Percentiles rank a stretch among this genome's conserved stretches.
These are phyloP conservation scores for Montipora efflorescens DNA, from an alignment of 64 coral and sea anemone genomes.

Conservation along the genomic window DNA sequence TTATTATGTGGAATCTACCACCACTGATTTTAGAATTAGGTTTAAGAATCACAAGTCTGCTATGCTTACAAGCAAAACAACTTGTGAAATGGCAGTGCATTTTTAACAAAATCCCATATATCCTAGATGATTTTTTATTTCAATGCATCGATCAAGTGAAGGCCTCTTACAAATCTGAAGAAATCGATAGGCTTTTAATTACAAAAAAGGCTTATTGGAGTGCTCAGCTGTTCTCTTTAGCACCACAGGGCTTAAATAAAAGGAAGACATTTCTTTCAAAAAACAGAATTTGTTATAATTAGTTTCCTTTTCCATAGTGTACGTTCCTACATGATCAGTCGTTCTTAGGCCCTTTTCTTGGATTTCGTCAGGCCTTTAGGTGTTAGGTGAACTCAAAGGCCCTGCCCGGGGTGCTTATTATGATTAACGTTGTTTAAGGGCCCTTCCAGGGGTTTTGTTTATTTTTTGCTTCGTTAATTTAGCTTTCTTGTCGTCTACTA, in stretches of 20 bases:
- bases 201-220: slow-evolving; percentile 32
- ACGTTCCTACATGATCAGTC: neutral
- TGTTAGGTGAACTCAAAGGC: too few species aligned
- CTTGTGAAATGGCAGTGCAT: too few species aligned
- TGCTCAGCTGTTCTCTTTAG: slow-evolving; percentile 16
- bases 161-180: slow-evolving; percentile 10
- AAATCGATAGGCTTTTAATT: slow-evolving; percentile 16
- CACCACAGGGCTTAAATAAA: neutral
- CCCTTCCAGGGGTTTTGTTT: neutral
- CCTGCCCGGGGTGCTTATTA: too few species aligned
- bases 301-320: neutral
- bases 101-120: too few species aligned
- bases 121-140: neutral
- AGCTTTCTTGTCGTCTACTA: too few species aligned
- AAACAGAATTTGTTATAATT: slow-evolving; percentile 42
- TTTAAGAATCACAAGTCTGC: too few species aligned
- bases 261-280: neutral
- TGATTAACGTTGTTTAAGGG: too few species aligned
- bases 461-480: too few species aligned
- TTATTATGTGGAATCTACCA: too few species aligned
- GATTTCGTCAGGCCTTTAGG: too few species aligned
- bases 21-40: too few species aligned
- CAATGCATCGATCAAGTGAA: neutral
- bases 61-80: too few species aligned
- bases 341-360: neutral